phyloP scores from a whole-genome alignment of 2,113 vertebrate species.

The Mola mola region DNA sequence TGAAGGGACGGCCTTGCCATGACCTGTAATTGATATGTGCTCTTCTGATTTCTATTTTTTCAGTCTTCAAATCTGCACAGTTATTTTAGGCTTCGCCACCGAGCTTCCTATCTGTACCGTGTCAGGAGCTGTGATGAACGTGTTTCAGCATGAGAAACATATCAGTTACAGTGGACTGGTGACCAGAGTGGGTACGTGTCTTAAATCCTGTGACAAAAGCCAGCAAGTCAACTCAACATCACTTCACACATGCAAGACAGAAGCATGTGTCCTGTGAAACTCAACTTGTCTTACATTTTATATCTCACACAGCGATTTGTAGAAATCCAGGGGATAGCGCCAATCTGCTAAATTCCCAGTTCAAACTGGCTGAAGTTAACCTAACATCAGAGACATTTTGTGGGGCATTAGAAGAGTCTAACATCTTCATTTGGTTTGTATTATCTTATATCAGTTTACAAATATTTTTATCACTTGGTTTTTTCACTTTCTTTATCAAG shows the following conservation, averaged over 20 bases:
- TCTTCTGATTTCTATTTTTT: neutral
- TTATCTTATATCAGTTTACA: neutral
- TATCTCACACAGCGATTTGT: conserved; percentile 62
- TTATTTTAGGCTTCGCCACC: conserved; percentile 43
- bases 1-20: neutral
- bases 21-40: neutral
- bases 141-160: conserved; percentile 6
- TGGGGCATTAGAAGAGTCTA: rapidly evolving
- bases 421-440: conserved; percentile 64
- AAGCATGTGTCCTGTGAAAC: neutral
- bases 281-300: conserved; percentile 10
- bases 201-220: neutral
- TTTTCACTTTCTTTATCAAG: too few species aligned
- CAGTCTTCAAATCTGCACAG: conserved; percentile 38
- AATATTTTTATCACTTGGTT: too few species aligned
- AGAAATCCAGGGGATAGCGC: conserved; percentile 7
- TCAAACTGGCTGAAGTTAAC: neutral
- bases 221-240: neutral
- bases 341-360: neutral
- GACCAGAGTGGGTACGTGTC: conserved; percentile 65
- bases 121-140: conserved; percentile 5
- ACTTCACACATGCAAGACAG: neutral
- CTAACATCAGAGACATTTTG: conserved; percentile 50
- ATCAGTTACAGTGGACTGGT: conserved; percentile 28
- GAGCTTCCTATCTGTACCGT: conserved; percentile 54